phyloP scores from a whole-genome alignment of 1,140 invertebrate genomes.

The Leucophenga varia region DNA sequence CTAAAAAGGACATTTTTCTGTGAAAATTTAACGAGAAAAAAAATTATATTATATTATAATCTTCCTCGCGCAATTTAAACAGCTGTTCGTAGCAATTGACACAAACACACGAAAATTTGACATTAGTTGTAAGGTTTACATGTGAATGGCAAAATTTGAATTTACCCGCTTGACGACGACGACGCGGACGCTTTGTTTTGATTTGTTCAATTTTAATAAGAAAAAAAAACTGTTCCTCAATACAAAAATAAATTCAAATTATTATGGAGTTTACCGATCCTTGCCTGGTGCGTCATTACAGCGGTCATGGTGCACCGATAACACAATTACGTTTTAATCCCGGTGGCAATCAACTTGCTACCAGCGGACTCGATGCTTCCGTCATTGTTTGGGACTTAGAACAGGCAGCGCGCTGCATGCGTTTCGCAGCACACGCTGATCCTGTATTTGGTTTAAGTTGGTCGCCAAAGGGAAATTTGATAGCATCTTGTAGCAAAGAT shows the following conservation, averaged over 20 bases:
- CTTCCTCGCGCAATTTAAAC: too few relatives aligned
- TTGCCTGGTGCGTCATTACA: constrained; percentile 73
- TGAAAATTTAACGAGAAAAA: too few relatives aligned
- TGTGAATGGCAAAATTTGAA: too few relatives aligned
- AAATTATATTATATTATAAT: too few relatives aligned
- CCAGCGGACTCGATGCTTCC: constrained; percentile 73
- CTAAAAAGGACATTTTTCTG: constrained; percentile 14
- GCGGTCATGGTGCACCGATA: constrained; percentile 74
- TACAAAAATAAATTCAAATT: too few relatives aligned
- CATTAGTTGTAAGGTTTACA: too few relatives aligned
- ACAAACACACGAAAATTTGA: too few relatives aligned
- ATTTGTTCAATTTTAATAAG: too few relatives aligned
- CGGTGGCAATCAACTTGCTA: constrained; percentile 72
- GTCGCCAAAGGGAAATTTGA: constrained; percentile 75
- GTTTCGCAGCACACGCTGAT: constrained; percentile 68
- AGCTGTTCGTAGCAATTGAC: too few relatives aligned
- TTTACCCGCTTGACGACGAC: too few relatives aligned
- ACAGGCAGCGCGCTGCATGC: constrained; percentile 65
- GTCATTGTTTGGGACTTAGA: constrained; percentile 79
- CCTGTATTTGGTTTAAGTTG: constrained; percentile 70
- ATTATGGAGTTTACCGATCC: constrained; percentile 57
- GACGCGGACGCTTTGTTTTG: too few relatives aligned
- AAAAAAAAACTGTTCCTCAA: too few relatives aligned
- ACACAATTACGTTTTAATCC: constrained; percentile 78
- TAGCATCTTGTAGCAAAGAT: constrained; percentile 82